Evolutionary conservation across 2,797 vertebrate genomes (phyloP).

Genomic region (Thripadectes ignobilis): DNA sequence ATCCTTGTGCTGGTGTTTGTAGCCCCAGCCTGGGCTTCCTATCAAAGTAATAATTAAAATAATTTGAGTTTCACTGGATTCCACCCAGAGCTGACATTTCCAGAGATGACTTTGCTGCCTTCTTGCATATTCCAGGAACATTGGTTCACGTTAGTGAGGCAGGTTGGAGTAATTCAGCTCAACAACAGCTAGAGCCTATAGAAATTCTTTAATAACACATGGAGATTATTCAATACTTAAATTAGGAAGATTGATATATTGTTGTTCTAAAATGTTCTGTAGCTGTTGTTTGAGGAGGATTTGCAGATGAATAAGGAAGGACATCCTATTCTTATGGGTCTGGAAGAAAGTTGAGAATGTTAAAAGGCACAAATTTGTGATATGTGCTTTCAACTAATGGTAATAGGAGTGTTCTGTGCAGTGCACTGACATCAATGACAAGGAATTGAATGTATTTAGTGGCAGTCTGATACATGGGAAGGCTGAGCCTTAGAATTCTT

Average conservation of each 20-base stretch:
- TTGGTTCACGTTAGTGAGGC: background rate
- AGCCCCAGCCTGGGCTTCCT: background rate
- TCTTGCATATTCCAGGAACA: background rate
- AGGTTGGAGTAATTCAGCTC: background rate
- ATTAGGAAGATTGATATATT: background rate
- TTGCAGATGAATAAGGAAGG: slow-evolving; percentile 10
- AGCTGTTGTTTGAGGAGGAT: background rate
- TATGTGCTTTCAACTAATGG: background rate
- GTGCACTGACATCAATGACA: background rate
- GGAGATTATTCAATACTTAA: background rate
- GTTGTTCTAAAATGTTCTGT: background rate
- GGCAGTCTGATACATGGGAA: background rate
- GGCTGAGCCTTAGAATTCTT: background rate
- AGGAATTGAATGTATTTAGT: background rate
- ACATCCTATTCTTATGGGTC: background rate
- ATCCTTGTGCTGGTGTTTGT: background rate
- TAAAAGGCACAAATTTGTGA: background rate
- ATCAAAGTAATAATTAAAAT: background rate
- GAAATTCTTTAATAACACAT: background rate
- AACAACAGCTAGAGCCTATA: background rate
- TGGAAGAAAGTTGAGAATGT: background rate
- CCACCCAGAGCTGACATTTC: background rate
- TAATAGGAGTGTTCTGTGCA: background rate
- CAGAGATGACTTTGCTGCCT: background rate
- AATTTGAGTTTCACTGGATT: background rate